These are phyloP conservation scores for Lacanobia wlatinum DNA, from an alignment of 2,888 invertebrate species.

Conservation along the genomic window DNA sequence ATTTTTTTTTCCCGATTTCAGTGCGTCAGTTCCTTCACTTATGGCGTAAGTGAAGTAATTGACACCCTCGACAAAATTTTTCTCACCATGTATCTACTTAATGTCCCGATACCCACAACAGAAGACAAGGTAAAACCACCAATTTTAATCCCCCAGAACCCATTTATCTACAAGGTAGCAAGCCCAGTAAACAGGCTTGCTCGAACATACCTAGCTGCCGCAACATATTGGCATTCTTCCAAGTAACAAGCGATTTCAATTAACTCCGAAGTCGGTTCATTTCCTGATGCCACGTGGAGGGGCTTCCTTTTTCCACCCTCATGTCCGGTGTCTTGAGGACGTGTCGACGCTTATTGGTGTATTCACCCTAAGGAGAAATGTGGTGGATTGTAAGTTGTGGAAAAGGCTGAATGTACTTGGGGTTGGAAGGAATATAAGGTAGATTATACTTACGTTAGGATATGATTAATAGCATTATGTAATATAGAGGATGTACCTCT, in stretches of 20 bases:
- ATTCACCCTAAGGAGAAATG: constrained; percentile 28
- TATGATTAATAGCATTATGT: no score
- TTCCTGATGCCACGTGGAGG: constrained; percentile 56
- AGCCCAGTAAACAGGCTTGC: constrained; percentile 12
- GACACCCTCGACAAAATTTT: no score
- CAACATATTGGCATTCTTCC: constrained; percentile 51
- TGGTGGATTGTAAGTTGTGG: neutral
- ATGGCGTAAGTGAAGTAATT: no score
- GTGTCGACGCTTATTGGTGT: constrained; percentile 41
- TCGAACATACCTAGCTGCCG: constrained; percentile 15
- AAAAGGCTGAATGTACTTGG: neutral
- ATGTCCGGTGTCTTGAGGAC: constrained; percentile 62
- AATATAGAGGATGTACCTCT: no score
- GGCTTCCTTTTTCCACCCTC: constrained; percentile 61
- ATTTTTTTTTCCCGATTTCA: no score
- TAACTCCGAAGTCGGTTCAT: constrained; percentile 63
- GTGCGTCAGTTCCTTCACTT: no score
- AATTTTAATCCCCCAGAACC: constrained; percentile 7
- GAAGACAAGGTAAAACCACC: neutral
- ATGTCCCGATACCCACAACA: neutral
- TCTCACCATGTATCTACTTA: no score
- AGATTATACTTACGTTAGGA: neutral
- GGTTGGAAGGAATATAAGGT: neutral
- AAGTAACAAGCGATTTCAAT: constrained; percentile 65
- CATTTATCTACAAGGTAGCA: neutral